phyloP scores from a whole-genome alignment of 2,797 vertebrate species.

The Ptychobarbus kaznakovi region DNA sequence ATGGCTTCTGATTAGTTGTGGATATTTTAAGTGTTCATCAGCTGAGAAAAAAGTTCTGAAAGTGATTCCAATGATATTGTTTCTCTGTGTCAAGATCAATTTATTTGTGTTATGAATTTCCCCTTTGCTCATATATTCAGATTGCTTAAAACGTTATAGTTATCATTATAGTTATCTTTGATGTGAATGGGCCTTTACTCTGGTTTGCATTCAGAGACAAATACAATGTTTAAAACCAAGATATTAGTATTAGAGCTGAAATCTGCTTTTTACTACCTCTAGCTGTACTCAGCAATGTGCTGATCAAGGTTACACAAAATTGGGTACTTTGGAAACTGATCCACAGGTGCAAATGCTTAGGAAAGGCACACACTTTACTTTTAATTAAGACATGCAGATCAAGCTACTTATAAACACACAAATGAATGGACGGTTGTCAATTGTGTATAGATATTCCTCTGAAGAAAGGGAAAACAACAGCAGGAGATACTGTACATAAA shows the following conservation, averaged over 20 bases:
- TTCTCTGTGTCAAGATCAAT: neutral
- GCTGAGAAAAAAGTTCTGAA: neutral
- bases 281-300: neutral
- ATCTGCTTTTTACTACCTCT: neutral
- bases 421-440: neutral
- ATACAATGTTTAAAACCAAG: neutral
- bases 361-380: constrained; percentile 30
- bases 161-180: neutral
- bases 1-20: neutral
- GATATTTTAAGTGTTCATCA: neutral
- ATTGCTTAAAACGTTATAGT: neutral
- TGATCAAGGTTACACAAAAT: neutral
- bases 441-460: neutral
- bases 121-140: neutral
- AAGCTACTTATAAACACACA: constrained; percentile 8
- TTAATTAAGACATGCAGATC: constrained; percentile 1
- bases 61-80: neutral
- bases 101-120: constrained; percentile 21
- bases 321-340: neutral
- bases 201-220: neutral
- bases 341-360: constrained; percentile 4
- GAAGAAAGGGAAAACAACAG: neutral
- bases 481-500: neutral
- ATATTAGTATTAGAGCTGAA: neutral
- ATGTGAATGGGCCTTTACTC: neutral